A percentile compares a stretch with the other conserved stretches of the same genome.
phyloP scores from a whole-genome alignment of 2,888 invertebrate species.

The Chorisops tibialis region DNA sequence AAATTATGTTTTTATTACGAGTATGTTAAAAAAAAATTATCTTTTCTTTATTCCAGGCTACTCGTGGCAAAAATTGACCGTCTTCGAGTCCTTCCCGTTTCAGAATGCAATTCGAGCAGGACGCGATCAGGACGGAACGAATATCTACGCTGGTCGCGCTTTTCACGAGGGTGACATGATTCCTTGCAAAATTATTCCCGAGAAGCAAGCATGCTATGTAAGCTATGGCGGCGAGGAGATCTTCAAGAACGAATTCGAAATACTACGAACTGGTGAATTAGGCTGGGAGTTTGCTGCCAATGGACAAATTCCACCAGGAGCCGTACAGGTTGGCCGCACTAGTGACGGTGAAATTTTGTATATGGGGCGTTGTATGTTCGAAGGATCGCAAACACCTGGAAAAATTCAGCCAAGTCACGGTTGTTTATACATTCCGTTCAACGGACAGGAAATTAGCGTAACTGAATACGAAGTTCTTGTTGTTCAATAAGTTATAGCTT shows the following conservation, averaged over 20 bases:
- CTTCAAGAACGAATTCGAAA: conserved; percentile 63
- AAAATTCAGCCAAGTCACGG: conserved; percentile 61
- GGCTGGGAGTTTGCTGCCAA: conserved; percentile 62
- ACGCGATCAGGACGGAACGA: conserved; percentile 65
- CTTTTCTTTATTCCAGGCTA: conserved; percentile 14
- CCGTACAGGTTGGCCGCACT: conserved; percentile 64
- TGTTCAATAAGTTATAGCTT: conserved; percentile 33
- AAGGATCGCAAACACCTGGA: conserved; percentile 66
- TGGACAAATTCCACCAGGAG: conserved; percentile 63
- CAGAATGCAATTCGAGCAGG: conserved; percentile 60
- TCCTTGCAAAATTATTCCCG: conserved; percentile 62
- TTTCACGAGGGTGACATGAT: conserved; percentile 62
- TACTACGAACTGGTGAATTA: conserved; percentile 61
- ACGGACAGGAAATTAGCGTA: conserved; percentile 49
- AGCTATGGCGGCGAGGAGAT: conserved; percentile 62
- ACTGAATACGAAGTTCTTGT: conserved; percentile 52
- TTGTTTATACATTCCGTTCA: conserved; percentile 53
- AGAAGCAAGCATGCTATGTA: conserved; percentile 62
- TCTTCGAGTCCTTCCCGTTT: conserved; percentile 54
- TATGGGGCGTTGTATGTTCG: conserved; percentile 64
- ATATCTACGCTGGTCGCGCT: conserved; percentile 71
- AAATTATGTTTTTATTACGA: neutral
- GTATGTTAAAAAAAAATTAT: neutral
- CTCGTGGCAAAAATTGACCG: conserved; percentile 50
- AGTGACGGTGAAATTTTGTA: conserved; percentile 65